Evolutionary conservation across 1,140 invertebrate genomes (phyloP), one percentile per base, ranked within the genome.

Genomic region (Trachymyrmex cornetzi): DNA sequence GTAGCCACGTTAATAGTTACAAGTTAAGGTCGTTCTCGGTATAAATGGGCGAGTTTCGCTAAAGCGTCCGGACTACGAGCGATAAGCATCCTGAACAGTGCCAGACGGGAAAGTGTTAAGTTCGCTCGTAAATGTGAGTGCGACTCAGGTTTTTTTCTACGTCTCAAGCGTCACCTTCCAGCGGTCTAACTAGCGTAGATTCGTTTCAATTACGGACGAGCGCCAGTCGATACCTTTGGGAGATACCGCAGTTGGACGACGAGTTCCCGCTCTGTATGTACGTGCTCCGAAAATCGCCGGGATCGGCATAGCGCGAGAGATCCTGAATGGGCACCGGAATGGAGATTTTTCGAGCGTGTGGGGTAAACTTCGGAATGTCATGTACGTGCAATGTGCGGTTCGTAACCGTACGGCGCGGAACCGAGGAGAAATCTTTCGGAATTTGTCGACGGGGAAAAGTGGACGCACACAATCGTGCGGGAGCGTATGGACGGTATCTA

Each of bases 401-500:
- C 22, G 53, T 44, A 59, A 66, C 24, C 38, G 48, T 77, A 44
- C 59, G 24, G 53, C n/a, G 24, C 19, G 24, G n/a, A 19, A 27
- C 9, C 38, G 53, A 61, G 53, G 14, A 27, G 79, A 59, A 48
- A 77, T 87, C 50, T 48, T 77, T 79, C 38, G 55, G 67, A 90
- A 90, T 69, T 67, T 59, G 69, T 77, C 69, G 86, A 34, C 30
- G 50, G 27, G 77, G 84, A 71, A 71, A 90, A 72, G 84, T 61
- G 64, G 86, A 24, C 55, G 72, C 61, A 61, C 27, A 59, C 69
- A 85, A 82, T 75, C 69, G 64, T 38, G 59, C 48, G 69, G 30
- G 61, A 64, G 72, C 81, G 71, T 85, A 75, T 66, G 80, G 85
- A 87, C 74, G 66, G 53, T 88, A 85, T 89, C 89, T 67, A 66